Conservation (phyloP, 92 coral and sea anemone genomes). For the Epizoanthus illoricatus region DNA sequence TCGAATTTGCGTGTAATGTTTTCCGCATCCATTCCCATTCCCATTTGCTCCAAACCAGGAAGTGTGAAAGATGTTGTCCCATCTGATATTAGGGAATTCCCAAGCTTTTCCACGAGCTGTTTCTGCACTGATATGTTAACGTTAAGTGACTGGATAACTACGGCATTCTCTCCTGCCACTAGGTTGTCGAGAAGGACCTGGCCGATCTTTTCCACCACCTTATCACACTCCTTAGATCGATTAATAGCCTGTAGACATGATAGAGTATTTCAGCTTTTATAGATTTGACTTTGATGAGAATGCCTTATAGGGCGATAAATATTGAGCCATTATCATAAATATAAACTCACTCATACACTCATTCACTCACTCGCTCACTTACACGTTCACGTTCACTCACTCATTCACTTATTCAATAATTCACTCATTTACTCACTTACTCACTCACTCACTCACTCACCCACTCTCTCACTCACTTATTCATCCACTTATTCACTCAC, state of each 20-base stretch:
- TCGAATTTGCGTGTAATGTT: conserved; percentile 6
- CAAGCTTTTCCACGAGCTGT: conserved; percentile 32
- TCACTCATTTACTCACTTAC: too few relatives aligned
- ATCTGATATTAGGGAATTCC: conserved; percentile 44
- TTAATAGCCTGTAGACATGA: conserved; percentile 44
- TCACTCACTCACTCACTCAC: too few relatives aligned
- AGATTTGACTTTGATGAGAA: too few relatives aligned
- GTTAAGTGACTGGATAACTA: conserved; percentile 19
- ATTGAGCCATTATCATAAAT: too few relatives aligned
- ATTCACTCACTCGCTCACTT: too few relatives aligned
- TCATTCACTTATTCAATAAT: too few relatives aligned
- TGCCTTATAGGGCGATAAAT: too few relatives aligned
- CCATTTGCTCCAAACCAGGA: conserved; percentile 54
- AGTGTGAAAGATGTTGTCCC: conserved; percentile 34
- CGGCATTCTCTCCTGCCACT: conserved; percentile 59
- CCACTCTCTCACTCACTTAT: too few relatives aligned
- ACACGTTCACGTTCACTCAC: too few relatives aligned
- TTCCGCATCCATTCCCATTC: conserved; percentile 20
- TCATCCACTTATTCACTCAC: too few relatives aligned
- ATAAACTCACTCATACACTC: too few relatives aligned
- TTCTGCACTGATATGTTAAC: conserved; percentile 57
- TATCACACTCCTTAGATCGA: conserved; percentile 41
- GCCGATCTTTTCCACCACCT: conserved; percentile 23
- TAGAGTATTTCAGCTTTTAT: not conserved
- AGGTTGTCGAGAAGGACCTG: conserved; percentile 28